Conservation (phyloP, 2,888 invertebrate genomes). For the Eumacrocentrus americanus region DNA sequence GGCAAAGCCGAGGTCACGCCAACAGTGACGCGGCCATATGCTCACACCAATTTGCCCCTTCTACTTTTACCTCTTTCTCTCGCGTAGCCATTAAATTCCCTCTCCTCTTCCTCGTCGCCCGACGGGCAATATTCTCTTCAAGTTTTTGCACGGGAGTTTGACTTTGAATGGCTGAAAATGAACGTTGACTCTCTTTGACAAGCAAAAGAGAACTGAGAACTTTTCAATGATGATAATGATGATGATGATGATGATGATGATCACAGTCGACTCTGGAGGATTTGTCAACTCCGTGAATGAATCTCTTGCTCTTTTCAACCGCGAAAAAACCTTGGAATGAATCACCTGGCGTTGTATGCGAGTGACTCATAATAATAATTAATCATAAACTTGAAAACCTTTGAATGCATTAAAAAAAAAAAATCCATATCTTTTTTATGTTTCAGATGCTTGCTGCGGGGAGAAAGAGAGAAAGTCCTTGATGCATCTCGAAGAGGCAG, state of each 20-base stretch:
- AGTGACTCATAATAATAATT: not conserved
- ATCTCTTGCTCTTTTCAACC: no score
- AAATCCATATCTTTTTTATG: not conserved
- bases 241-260: no score
- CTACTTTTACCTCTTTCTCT: slow-evolving; percentile 4
- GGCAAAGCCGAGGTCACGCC: slow-evolving; percentile 27
- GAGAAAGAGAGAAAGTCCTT: no score
- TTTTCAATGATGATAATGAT: not conserved
- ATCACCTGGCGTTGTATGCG: no score
- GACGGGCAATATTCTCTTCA: not conserved
- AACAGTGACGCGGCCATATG: slow-evolving; percentile 29
- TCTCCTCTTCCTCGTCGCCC: not conserved
- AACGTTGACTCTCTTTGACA: slow-evolving; percentile 12
- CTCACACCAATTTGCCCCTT: slow-evolving; percentile 21
- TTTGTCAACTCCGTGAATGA: slow-evolving; percentile 1
- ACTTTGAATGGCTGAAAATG: slow-evolving; percentile 26
- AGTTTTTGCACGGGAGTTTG: slow-evolving; percentile 7
- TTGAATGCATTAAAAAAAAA: not conserved
- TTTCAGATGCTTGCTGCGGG: no score
- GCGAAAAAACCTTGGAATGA: no score
- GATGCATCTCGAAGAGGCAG: no score
- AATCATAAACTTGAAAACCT: not conserved
- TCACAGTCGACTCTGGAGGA: no score
- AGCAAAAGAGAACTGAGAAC: not conserved
- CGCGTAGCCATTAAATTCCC: slow-evolving; percentile 10